These are phyloP conservation scores for Autographa pulchrina DNA, from an alignment of 2,888 invertebrate genomes.

Conservation along the genomic window DNA sequence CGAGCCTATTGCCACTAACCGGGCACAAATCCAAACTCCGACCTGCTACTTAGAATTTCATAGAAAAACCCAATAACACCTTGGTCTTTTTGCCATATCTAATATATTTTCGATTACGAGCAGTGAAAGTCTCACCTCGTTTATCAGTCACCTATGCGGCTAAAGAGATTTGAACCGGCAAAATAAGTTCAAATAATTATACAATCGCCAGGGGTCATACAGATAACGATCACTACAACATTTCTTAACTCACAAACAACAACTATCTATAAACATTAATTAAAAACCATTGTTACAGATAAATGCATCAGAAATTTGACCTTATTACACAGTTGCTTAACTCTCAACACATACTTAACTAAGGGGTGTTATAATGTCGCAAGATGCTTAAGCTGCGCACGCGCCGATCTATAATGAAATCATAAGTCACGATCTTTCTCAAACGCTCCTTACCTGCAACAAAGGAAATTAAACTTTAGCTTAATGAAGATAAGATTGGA, in stretches of 20 bases:
- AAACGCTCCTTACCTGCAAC: slow-evolving; percentile 61
- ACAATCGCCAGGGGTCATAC: not conserved
- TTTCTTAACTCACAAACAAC: slow-evolving; percentile 23
- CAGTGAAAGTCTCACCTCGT: no score
- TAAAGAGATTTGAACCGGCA: no score
- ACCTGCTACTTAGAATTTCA: no score
- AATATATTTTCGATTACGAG: no score
- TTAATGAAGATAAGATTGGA: fast-evolving
- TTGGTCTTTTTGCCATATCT: no score
- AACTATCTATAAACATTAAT: slow-evolving; percentile 24
- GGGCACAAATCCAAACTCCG: no score
- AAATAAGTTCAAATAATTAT: not conserved
- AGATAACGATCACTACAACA: slow-evolving; percentile 24
- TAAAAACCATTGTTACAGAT: slow-evolving; percentile 45
- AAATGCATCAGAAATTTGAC: slow-evolving; percentile 37
- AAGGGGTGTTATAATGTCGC: slow-evolving; percentile 66
- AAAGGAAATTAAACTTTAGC: slow-evolving; percentile 43
- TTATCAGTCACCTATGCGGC: no score
- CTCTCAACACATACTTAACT: slow-evolving; percentile 52
- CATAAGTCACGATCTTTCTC: slow-evolving; percentile 79
- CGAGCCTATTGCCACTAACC: no score
- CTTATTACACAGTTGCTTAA: slow-evolving; percentile 47
- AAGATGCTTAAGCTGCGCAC: slow-evolving; percentile 68
- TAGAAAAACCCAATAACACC: no score
- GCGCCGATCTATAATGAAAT: slow-evolving; percentile 77